Evolutionary conservation across 2,888 invertebrate genomes (phyloP), one percentile per base, ranked within the genome.

Genomic region (Opisthograptis luteolata): DNA sequence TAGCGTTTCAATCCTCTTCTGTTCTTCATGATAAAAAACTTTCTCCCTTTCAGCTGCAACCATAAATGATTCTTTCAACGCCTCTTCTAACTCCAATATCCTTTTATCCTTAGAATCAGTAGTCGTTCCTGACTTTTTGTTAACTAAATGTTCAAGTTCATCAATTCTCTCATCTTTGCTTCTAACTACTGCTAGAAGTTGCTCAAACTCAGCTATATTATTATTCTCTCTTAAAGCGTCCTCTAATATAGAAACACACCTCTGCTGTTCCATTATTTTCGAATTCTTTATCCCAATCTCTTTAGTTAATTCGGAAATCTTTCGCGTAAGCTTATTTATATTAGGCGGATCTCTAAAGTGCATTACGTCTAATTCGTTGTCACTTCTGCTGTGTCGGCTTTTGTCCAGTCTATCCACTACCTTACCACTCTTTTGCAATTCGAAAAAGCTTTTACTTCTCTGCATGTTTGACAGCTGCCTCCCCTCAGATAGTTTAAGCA

Each of bases 81-180:
- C 97, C 63, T 96, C 95, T 76, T 96, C 95, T 51, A 96, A 79
- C 72, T 96, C 95, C 64, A 95, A 92, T 68, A 96, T 94, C 55
- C 94, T 91, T 53, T 91, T 91, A 22, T 91, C 87, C 66, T 90
- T 89, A 34, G 77, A 72, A 48, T 81, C 93, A 10, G 73, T 70
- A 19, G 81, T 71, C 22, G 72, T 62, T 8, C 84, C 79, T 13
- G 83, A 71, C 50, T 82, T 81, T 60, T 93, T 93, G 63, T 94
- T 92, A 60, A 77, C 81, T 3, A 94, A 93, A 62, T 93, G 92
- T 76, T 96, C 97, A 62, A 98, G 84, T 73, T 96, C 96, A 70
- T 93, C 92, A 43, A 97, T 95, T 59, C 96, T 91, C 54, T 92
- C 92, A 46, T 93, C 92, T 79, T 94, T 94, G 61, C 92, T 91